Conservation (phyloP, 2,888 invertebrate species). For the Leptinotarsa tumamoca region DNA sequence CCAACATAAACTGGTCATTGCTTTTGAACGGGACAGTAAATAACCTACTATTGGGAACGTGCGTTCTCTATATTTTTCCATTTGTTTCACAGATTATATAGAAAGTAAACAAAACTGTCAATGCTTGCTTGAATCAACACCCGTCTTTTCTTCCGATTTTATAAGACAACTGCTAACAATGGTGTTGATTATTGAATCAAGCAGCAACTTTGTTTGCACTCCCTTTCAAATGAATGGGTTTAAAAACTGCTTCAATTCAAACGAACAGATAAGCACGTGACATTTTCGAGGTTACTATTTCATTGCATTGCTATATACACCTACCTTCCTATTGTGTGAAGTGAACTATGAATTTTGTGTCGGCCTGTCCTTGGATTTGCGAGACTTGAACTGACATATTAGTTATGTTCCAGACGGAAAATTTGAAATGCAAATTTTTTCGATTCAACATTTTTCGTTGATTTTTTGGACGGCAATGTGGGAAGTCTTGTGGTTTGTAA, state of each 20-base stretch:
- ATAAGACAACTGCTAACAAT: background rate
- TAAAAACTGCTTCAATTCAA: background rate
- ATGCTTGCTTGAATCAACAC: background rate
- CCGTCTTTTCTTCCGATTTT: background rate
- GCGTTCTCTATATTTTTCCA: background rate
- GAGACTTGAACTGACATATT: background rate
- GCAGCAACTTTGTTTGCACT: background rate
- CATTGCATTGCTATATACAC: background rate
- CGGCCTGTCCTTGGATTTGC: background rate
- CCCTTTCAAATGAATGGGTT: background rate
- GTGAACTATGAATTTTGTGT: constrained; percentile 1
- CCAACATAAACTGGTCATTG: background rate
- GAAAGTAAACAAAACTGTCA: background rate
- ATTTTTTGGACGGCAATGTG: background rate
- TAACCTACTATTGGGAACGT: background rate
- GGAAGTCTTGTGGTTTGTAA: background rate
- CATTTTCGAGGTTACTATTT: constrained; percentile 10
- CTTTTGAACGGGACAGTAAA: background rate
- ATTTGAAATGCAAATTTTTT: background rate
- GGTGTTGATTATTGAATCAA: background rate
- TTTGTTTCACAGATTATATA: background rate
- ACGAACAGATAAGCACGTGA: constrained; percentile 10
- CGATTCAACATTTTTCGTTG: background rate
- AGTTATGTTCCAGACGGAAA: background rate
- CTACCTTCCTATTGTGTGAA: background rate